Base-by-base conservation (phyloP, 2,888 invertebrate genomes). In the Caenorhabditis zanzibari region DNA sequence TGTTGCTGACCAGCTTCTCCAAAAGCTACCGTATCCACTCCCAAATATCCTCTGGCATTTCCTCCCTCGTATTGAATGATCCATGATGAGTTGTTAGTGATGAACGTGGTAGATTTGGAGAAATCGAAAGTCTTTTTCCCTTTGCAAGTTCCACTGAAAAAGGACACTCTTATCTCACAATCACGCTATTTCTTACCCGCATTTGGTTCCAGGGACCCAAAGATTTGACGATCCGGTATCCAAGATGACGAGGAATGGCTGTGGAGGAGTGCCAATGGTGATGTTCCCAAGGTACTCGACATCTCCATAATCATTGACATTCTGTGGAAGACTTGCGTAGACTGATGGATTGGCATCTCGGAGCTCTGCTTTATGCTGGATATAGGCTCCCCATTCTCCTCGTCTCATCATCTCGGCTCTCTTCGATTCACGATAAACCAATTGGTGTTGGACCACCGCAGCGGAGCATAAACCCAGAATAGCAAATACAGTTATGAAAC, bases 121-220 rank as follows among this genome's bases (percentile, higher is more conserved):
- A 96, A 95, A 94, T 98, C 96, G 93, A 98, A 98, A 93, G 97
- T 98, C 93, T 96, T 95, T 93, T 98, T 88, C 63, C 72, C 73
- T 14, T 56, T 44, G 81, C 88, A 88, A 5, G 74, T 61, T 14
- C 12, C 24, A 12, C 76, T 77, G 76, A 64, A 61, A 28, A n/a
- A n/a, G n/a, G n/a, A n/a, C n/a, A n/a, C n/a, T 28, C 19, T 12
- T 26, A 61, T 22, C 6, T 35, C 54, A 32, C 26, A 54, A 14
- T 10, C 14, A n/a, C 12, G 52, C 24, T 0, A 26, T 54, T 26
- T 49, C 85, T 64, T 24, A 74, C 74, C 73, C 77, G 81, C 88
- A 88, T 12, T 54, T 68, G 14, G 52, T 61, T 69, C 85, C 87
- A 24, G 87, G 85, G 44, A 87, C 66, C 86, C 87, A 87, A 19